Conservation (phyloP, 2,113 vertebrate species). For the Tetrao urogallus region DNA sequence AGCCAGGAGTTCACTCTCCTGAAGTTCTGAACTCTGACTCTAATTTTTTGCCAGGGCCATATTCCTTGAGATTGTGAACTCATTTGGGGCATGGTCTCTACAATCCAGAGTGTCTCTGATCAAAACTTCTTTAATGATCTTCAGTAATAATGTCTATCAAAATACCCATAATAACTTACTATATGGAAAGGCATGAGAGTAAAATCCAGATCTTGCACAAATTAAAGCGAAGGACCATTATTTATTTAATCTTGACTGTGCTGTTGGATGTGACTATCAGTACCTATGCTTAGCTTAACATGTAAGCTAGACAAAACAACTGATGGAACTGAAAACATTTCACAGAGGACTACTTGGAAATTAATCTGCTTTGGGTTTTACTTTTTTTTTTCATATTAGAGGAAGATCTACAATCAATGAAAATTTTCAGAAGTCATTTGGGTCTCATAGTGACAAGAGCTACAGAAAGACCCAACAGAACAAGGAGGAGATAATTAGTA, state of each 20-base stretch:
- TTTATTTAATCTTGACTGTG: neutral
- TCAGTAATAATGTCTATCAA: neutral
- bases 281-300: neutral
- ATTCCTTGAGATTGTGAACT: too few species aligned
- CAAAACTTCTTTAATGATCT: too few species aligned
- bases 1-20: too few species aligned
- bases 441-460: neutral
- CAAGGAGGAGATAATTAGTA: neutral
- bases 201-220: neutral
- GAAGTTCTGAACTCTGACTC: too few species aligned
- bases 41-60: too few species aligned
- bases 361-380: neutral
- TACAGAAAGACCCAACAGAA: neutral
- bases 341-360: neutral
- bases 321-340: neutral
- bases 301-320: neutral
- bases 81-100: too few species aligned
- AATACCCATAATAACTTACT: neutral
- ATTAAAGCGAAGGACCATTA: neutral
- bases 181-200: neutral
- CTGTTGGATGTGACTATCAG: neutral
- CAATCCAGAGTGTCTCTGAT: too few species aligned
- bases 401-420: fast-evolving
- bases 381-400: neutral
- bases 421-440: neutral